These are phyloP conservation scores for Orthosia gothica DNA, from an alignment of 2,888 invertebrate species.

Conservation along the genomic window DNA sequence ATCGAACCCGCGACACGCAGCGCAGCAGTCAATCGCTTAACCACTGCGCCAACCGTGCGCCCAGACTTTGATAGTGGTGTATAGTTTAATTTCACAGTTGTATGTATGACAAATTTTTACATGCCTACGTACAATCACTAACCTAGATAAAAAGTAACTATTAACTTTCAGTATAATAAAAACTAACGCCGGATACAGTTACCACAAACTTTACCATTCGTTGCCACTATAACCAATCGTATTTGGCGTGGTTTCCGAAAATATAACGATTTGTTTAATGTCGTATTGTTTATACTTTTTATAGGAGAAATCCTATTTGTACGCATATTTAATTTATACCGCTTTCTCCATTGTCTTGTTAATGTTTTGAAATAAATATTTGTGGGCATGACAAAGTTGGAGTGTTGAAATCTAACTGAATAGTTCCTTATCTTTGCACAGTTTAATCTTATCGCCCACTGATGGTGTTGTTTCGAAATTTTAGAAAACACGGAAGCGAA, in stretches of 20 bases:
- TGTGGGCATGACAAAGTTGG: conserved; percentile 57
- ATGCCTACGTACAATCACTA: neutral
- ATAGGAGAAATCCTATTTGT: conserved; percentile 56
- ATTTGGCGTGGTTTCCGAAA: conserved; percentile 61
- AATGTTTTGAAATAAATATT: conserved; percentile 61
- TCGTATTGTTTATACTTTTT: conserved; percentile 54
- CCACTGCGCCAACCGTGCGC: no score
- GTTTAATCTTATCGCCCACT: conserved; percentile 50
- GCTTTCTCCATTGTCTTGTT: conserved; percentile 65
- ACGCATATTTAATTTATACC: conserved; percentile 48
- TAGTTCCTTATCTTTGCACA: conserved; percentile 45
- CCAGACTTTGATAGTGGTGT: no score
- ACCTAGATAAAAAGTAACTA: conserved; percentile 4
- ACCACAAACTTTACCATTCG: conserved; percentile 7
- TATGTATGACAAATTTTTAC: neutral
- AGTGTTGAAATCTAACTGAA: conserved; percentile 40
- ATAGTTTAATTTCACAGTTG: no score
- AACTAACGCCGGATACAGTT: conserved; percentile 35
- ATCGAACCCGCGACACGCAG: no score
- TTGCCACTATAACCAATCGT: conserved; percentile 45
- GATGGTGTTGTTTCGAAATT: conserved; percentile 35
- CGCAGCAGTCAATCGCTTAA: no score
- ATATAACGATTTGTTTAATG: conserved; percentile 60
- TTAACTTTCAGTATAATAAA: conserved; percentile 40
- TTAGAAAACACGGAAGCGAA: conserved; percentile 35